Evolutionary conservation across 2,888 invertebrate species (phyloP).

Genomic region (Oligia latruncula): DNA sequence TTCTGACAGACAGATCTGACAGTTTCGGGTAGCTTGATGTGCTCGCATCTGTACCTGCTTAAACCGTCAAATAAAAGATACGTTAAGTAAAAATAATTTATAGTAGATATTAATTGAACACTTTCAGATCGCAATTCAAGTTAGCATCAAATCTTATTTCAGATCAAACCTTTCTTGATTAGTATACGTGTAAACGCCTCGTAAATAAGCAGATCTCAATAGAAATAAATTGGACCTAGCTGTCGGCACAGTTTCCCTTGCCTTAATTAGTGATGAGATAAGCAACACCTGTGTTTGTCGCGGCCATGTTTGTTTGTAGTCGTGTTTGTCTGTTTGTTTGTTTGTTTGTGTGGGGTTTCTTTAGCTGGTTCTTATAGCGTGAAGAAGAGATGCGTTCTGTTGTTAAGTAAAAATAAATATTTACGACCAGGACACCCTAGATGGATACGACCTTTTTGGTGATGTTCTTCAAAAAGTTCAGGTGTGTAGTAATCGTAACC

Average conservation of each 20-base stretch:
- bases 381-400: neutral
- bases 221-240: slow-evolving; percentile 66
- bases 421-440: neutral
- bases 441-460: neutral
- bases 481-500: neutral
- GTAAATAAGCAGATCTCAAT: slow-evolving; percentile 67
- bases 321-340: too few relatives aligned
- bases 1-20: too few relatives aligned
- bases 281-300: slow-evolving; percentile 76
- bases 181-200: slow-evolving; percentile 36
- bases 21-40: too few relatives aligned
- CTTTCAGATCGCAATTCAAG: slow-evolving; percentile 23
- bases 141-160: slow-evolving; percentile 28
- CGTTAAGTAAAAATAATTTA: too few relatives aligned
- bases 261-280: slow-evolving; percentile 75
- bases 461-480: neutral
- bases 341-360: slow-evolving; percentile 15
- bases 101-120: neutral
- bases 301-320: slow-evolving; percentile 58
- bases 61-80: too few relatives aligned
- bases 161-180: slow-evolving; percentile 56
- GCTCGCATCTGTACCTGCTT: too few relatives aligned
- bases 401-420: neutral
- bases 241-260: slow-evolving; percentile 64
- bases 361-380: neutral